Evolutionary conservation across 2,797 vertebrate genomes (phyloP), one percentile per base, ranked within the genome.

Genomic region (Tenualosa ilisha): DNA sequence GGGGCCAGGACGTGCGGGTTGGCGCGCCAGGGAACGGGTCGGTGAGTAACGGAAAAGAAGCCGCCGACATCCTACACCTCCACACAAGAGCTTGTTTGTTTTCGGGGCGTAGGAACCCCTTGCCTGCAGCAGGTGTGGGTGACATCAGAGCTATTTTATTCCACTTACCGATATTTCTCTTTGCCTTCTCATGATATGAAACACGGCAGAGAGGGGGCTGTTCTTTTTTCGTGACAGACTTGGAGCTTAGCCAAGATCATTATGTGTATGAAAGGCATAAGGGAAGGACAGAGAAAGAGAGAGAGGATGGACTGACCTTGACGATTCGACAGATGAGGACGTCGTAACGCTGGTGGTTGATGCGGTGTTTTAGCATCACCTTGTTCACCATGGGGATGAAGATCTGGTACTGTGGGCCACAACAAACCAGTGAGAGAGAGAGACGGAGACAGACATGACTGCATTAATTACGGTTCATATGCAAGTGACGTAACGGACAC

Each of bases 371-470:
- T 90, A 97, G 94, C 93, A 99, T 96, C 54, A 99, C 98, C 94
- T 99, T 99, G 91, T 99, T 99, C 90, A 99, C 98, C 98, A 99
- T 99, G 0, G 98, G 98, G 87, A 99, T 99, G 91, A 99, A 99
- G 90, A 99, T 99, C 88, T 99, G 98, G 91, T 99, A 99, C 98
- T 99, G 91, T 82, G 90, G 89, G 91, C 86, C 13, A 89, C 49
- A 89, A 89, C 86, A 86, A 83, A 87, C 24, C 54, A 84, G 54
- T 40, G 26, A 81, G 83, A 87, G 59, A 46, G 12, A 3, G 40
- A 79, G 37, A 22, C 24, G 46, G 26, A 17, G 22, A 37, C 22
- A 72, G 31, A 65, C 6, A 65, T 9, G 63, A 68, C 5, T 1
- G 37, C 72, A 46, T 79, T 22, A 79, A 46, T 79, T 20, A 22